phyloP scores from a whole-genome alignment of 2,797 vertebrate genomes.

The Tinamus major region DNA sequence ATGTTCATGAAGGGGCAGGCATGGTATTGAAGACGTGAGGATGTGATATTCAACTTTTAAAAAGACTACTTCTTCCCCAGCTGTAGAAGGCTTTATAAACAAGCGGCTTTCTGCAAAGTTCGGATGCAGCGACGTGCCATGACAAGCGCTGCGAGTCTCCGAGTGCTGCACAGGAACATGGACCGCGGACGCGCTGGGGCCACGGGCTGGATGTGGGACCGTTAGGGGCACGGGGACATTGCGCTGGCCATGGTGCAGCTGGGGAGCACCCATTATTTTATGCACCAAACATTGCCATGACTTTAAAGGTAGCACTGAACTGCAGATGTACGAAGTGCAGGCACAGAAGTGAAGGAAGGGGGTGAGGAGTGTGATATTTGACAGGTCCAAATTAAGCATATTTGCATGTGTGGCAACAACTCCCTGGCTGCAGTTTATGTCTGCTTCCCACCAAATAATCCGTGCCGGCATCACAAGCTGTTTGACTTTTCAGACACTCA shows the following conservation, averaged over 20 bases:
- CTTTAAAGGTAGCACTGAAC: neutral
- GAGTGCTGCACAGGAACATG: neutral
- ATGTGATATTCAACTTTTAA: neutral
- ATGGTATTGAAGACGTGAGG: neutral
- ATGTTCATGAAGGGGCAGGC: neutral
- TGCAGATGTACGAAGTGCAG: neutral
- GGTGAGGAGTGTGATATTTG: neutral
- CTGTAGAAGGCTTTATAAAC: neutral
- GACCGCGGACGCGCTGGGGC: neutral
- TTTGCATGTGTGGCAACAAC: neutral
- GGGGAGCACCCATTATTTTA: neutral
- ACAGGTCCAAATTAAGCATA: fast-evolving
- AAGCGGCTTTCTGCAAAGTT: neutral
- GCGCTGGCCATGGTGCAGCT: fast-evolving
- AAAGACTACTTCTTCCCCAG: neutral
- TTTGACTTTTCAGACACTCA: neutral
- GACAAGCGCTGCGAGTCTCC: neutral
- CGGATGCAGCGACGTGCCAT: neutral
- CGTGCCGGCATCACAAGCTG: neutral
- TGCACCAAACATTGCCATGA: neutral
- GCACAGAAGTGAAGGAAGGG: neutral
- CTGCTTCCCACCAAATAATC: neutral
- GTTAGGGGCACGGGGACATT: neutral
- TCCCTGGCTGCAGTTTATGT: neutral
- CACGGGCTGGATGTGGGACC: neutral